A percentile compares a stretch with the other conserved stretches of the same genome.
These are phyloP conservation scores for Meleagris gallopavo DNA, from an alignment of 2,113 vertebrate species.

Conservation along the genomic window DNA sequence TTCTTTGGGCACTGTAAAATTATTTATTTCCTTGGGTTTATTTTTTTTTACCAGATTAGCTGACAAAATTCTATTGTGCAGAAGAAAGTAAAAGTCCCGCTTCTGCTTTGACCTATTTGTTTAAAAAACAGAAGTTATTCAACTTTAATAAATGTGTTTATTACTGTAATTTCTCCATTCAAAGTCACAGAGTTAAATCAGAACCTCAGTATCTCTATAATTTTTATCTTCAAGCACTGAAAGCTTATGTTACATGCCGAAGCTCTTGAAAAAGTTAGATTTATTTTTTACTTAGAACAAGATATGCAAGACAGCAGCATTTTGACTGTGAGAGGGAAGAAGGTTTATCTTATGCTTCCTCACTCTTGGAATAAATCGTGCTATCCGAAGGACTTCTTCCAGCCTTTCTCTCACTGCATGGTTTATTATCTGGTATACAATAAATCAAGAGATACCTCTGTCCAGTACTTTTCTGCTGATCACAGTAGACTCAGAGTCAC, in stretches of 20 bases:
- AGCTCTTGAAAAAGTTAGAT: background rate
- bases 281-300: background rate
- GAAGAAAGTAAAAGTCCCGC: too few species aligned
- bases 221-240: background rate
- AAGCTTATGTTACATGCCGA: background rate
- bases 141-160: background rate
- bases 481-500: background rate
- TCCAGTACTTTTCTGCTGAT: background rate
- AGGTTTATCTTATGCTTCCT: background rate
- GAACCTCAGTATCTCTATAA: background rate
- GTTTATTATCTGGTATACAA: background rate
- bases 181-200: background rate
- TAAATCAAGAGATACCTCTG: background rate
- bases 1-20: background rate
- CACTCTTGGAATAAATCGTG: background rate
- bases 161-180: background rate
- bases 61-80: background rate
- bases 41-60: background rate
- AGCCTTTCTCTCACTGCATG: background rate
- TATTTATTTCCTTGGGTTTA: background rate
- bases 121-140: background rate
- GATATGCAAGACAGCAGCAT: background rate
- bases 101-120: background rate
- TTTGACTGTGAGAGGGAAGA: background rate
- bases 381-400: background rate